These are phyloP conservation scores for Malurus leucopterus DNA, from an alignment of 2,797 vertebrate species.

Conservation along the genomic window DNA sequence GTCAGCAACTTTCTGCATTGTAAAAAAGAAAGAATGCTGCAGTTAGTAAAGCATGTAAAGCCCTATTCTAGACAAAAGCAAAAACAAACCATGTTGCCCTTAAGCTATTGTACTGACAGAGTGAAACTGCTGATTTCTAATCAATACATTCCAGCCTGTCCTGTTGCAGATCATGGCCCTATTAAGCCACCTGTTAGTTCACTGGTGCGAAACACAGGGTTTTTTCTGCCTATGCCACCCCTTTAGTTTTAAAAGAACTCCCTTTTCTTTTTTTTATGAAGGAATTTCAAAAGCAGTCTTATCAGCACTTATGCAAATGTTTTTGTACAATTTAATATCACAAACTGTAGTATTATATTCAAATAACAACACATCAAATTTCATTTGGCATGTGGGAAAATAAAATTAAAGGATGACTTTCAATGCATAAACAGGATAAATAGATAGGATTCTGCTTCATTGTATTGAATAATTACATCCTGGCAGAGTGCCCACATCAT, in stretches of 20 bases:
- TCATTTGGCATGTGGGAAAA: slow-evolving; percentile 20
- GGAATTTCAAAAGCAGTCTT: not conserved
- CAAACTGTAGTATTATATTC: not conserved
- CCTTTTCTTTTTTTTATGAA: not conserved
- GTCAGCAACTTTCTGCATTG: not conserved
- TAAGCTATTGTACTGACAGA: not conserved
- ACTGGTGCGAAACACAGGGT: not conserved
- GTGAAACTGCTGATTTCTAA: not conserved
- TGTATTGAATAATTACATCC: not conserved
- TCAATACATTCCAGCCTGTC: not conserved
- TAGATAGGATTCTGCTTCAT: slow-evolving; percentile 3
- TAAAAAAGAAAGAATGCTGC: not conserved
- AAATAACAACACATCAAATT: slow-evolving; percentile 7
- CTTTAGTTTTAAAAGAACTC: not conserved
- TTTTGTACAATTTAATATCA: not conserved
- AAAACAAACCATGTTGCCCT: not conserved
- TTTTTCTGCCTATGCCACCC: not conserved
- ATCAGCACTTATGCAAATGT: not conserved
- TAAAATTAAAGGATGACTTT: slow-evolving; percentile 14
- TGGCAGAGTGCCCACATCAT: not conserved
- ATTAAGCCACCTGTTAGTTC: not conserved
- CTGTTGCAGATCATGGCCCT: not conserved
- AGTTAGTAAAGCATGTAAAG: not conserved
- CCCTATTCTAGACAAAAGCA: not conserved
- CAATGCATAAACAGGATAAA: slow-evolving; percentile 15